Evolutionary conservation across 64 coral and sea anemone genomes (phyloP).

Genomic region (Montipora cactus): DNA sequence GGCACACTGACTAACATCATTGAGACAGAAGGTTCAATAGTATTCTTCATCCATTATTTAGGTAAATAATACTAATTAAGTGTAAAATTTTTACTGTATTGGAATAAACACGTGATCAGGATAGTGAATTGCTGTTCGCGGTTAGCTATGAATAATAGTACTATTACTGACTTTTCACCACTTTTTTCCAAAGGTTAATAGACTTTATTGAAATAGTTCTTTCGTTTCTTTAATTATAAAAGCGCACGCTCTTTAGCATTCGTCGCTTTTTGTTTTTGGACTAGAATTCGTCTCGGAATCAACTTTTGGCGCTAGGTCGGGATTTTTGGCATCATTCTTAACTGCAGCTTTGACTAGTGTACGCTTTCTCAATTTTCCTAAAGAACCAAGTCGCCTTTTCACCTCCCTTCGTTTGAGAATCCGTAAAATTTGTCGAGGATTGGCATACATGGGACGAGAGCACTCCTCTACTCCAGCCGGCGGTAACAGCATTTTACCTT

Average conservation of each 20-base stretch:
- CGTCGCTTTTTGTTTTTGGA: background rate
- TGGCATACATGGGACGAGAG: slow-evolving; percentile 16
- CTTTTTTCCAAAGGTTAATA: no score
- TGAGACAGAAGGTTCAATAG: no score
- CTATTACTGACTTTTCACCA: no score
- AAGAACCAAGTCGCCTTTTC: slow-evolving; percentile 28
- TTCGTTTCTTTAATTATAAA: background rate
- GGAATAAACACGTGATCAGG: no score
- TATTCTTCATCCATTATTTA: no score
- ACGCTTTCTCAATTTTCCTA: background rate
- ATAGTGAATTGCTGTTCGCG: no score
- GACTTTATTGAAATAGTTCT: no score
- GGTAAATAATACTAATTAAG: no score
- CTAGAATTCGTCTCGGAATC: background rate
- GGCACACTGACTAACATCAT: no score
- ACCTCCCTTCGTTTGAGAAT: slow-evolving; percentile 49
- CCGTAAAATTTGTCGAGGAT: slow-evolving; percentile 32
- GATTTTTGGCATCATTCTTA: background rate
- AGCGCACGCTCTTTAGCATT: background rate
- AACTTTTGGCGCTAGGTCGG: background rate
- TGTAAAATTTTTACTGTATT: no score
- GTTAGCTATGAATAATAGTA: no score
- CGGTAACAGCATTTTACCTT: slow-evolving; percentile 53
- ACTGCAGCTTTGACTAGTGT: background rate
- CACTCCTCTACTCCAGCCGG: slow-evolving; percentile 8